A percentile compares a stretch with the other conserved stretches of the same genome.
Evolutionary conservation across 2,113 vertebrate genomes (phyloP).

Genomic region (Gymnobelideus leadbeateri): DNA sequence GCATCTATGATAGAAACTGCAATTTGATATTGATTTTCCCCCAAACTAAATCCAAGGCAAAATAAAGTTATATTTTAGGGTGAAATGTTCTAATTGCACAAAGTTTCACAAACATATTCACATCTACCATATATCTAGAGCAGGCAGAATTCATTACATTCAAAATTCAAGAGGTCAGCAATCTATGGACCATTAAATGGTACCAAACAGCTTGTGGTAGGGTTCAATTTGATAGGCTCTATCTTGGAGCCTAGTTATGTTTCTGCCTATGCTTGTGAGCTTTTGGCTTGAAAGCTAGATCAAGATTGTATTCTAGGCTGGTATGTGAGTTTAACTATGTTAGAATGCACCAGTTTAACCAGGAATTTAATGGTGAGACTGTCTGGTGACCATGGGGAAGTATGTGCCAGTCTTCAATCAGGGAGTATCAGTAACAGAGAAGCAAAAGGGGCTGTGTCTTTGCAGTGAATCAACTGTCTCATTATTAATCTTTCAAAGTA

Average conservation of each 20-base stretch:
- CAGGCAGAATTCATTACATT: not conserved
- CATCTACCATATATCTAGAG: not conserved
- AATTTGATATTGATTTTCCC: slow-evolving; percentile 2
- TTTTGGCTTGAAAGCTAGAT: not conserved
- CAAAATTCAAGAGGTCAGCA: not conserved
- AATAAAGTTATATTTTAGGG: not conserved
- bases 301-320: not conserved
- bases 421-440: not conserved
- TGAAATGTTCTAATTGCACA: not conserved
- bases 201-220: slow-evolving; percentile 3
- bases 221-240: not conserved
- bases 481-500: not conserved
- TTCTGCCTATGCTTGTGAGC: not conserved
- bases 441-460: not conserved
- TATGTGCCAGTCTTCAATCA: not conserved
- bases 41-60: not conserved
- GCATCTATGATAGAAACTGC: not conserved
- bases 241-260: not conserved
- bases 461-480: not conserved
- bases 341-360: not conserved
- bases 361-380: not conserved
- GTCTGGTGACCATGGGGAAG: not conserved
- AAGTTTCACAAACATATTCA: not conserved
- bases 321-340: not conserved
- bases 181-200: not conserved